Evolutionary conservation across 2,888 invertebrate genomes (phyloP).

Genomic region (Drosophila fungiperda): DNA sequence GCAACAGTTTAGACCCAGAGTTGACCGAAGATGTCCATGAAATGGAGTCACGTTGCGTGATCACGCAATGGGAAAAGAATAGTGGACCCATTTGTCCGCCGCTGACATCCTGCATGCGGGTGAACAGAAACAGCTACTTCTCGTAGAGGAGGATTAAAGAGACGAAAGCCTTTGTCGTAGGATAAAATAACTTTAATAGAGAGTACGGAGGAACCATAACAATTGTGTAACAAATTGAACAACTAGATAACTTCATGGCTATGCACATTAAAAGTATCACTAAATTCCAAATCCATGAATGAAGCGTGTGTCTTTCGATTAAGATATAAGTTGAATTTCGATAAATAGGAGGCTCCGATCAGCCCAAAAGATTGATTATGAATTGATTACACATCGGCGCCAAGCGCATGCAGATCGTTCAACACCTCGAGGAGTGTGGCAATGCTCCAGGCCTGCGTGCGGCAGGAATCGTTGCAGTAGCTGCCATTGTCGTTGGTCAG

Average conservation of each 20-base stretch:
- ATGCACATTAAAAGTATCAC: conserved; percentile 26
- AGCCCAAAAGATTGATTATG: conserved; percentile 30
- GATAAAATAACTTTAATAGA: conserved; percentile 62
- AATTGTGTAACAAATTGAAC: conserved; percentile 46
- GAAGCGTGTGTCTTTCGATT: conserved; percentile 26
- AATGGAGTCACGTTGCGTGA: background rate
- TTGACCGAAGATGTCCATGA: background rate
- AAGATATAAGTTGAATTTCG: conserved; percentile 18
- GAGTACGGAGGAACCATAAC: conserved; percentile 41
- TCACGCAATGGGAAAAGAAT: conserved; percentile 26
- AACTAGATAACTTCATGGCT: conserved; percentile 40
- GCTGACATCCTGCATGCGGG: conserved; percentile 75
- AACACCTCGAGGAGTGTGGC: conserved; percentile 92
- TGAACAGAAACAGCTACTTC: conserved; percentile 83
- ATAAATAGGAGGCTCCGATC: conserved; percentile 12
- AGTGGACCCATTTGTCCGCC: conserved; percentile 76
- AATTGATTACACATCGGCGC: conserved; percentile 67
- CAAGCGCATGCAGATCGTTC: conserved; percentile 80
- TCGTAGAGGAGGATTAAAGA: conserved; percentile 61
- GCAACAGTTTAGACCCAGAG: background rate
- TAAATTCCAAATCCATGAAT: conserved; percentile 32
- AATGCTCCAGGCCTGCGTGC: conserved; percentile 99
- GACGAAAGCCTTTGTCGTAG: conserved; percentile 9
- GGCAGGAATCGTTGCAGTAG: conserved; percentile 94
- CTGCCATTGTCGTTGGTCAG: conserved; percentile 95